phyloP scores from a whole-genome alignment of 2,888 invertebrate species.

The Venusia cambrica region DNA sequence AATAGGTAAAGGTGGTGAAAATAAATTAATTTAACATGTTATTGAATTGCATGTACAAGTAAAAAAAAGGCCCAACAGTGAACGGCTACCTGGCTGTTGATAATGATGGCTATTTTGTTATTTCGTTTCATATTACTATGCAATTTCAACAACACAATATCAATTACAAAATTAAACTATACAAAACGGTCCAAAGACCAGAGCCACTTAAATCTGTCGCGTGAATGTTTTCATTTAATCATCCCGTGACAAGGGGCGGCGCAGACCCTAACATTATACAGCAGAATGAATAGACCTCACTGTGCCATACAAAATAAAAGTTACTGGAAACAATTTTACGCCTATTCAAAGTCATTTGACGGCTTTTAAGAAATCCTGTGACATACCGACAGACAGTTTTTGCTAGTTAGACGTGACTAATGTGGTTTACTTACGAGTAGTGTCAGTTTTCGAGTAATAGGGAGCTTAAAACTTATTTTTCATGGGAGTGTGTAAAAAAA shows the following conservation, averaged over 20 bases:
- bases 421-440: constrained; percentile 10
- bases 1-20: too few relatives aligned
- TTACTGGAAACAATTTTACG: constrained; percentile 25
- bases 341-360: constrained; percentile 21
- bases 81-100: too few relatives aligned
- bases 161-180: constrained; percentile 1
- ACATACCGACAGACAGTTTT: constrained; percentile 20
- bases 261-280: not conserved
- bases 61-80: too few relatives aligned
- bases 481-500: constrained; percentile 1
- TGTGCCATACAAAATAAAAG: constrained; percentile 1
- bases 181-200: constrained; percentile 4
- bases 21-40: too few relatives aligned
- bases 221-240: constrained; percentile 18
- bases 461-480: constrained; percentile 7
- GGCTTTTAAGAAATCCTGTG: constrained; percentile 27
- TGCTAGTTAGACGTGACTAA: constrained; percentile 14
- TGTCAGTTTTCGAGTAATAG: too few relatives aligned
- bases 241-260: constrained; percentile 18
- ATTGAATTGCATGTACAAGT: too few relatives aligned
- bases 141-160: constrained; percentile 1
- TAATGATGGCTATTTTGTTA: too few relatives aligned
- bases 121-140: too few relatives aligned
- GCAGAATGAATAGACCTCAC: not conserved
- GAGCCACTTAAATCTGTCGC: constrained; percentile 5